phyloP scores from a whole-genome alignment of 1,140 invertebrate genomes.

The Chionoecetes opilio region DNA sequence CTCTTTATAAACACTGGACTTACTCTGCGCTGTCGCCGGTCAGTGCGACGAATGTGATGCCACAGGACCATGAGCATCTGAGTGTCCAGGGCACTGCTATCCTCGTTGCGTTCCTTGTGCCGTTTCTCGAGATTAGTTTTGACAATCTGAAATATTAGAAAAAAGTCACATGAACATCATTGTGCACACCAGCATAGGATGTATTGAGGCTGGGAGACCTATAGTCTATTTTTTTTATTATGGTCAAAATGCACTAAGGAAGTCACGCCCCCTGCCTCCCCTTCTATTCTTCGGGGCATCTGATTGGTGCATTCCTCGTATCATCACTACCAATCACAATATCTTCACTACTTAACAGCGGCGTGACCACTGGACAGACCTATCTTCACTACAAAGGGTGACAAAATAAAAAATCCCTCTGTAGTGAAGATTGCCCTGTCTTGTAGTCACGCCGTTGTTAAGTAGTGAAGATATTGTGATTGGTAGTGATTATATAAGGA shows the following conservation, averaged over 20 bases:
- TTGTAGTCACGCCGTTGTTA: too few relatives aligned
- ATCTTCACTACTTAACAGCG: too few relatives aligned
- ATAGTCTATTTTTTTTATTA: not conserved
- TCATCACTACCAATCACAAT: too few relatives aligned
- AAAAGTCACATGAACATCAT: not conserved
- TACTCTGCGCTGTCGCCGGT: slow-evolving; percentile 62
- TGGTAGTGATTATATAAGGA: too few relatives aligned
- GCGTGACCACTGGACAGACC: too few relatives aligned
- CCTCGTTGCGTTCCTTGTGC: slow-evolving; percentile 69
- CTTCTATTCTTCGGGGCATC: too few relatives aligned
- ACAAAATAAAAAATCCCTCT: too few relatives aligned
- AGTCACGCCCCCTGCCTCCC: too few relatives aligned
- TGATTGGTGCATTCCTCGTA: too few relatives aligned
- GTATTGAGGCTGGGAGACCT: not conserved
- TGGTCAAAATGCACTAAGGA: not conserved
- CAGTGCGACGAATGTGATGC: slow-evolving; percentile 69
- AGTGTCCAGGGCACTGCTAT: slow-evolving; percentile 53
- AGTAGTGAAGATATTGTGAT: too few relatives aligned
- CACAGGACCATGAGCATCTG: slow-evolving; percentile 74
- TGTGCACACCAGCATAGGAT: not conserved
- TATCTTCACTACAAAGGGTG: too few relatives aligned
- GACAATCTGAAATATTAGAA: slow-evolving; percentile 36
- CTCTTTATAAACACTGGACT: not conserved
- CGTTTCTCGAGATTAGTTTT: slow-evolving; percentile 64
- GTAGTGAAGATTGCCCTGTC: too few relatives aligned